Conservation (phyloP, 2,797 vertebrate species). For the Myioborus melanocephalus region DNA sequence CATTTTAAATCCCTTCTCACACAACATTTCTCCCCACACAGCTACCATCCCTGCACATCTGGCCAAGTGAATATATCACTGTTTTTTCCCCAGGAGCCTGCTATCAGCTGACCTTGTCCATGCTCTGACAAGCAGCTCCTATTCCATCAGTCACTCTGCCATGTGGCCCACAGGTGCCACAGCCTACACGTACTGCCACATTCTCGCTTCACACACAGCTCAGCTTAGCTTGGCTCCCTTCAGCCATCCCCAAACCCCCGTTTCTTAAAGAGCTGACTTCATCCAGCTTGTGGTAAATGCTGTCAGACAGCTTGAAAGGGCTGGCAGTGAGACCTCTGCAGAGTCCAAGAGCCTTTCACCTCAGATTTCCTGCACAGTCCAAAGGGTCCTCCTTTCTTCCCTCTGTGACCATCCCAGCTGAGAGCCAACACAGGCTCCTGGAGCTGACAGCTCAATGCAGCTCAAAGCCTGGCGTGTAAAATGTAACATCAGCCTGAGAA, state of each 20-base stretch:
- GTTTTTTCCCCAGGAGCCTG: neutral
- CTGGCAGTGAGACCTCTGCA: neutral
- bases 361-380: neutral
- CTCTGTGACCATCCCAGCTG: neutral
- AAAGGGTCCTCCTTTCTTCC: neutral
- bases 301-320: neutral
- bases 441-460: neutral
- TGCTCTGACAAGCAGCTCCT: neutral
- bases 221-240: neutral
- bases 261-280: neutral
- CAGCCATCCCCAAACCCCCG: fast-evolving
- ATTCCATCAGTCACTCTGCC: neutral
- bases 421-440: neutral
- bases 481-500: neutral
- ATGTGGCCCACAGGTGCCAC: neutral
- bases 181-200: neutral
- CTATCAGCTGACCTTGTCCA: conserved; percentile 18
- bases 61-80: neutral
- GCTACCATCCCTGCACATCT: conserved; percentile 1
- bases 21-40: neutral
- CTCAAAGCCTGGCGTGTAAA: neutral
- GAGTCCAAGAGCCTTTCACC: neutral
- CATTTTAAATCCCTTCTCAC: conserved; percentile 9
- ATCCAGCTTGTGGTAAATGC: neutral
- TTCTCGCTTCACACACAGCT: fast-evolving